phyloP scores from a whole-genome alignment of 2,113 vertebrate genomes.

The Caranx melampygus region DNA sequence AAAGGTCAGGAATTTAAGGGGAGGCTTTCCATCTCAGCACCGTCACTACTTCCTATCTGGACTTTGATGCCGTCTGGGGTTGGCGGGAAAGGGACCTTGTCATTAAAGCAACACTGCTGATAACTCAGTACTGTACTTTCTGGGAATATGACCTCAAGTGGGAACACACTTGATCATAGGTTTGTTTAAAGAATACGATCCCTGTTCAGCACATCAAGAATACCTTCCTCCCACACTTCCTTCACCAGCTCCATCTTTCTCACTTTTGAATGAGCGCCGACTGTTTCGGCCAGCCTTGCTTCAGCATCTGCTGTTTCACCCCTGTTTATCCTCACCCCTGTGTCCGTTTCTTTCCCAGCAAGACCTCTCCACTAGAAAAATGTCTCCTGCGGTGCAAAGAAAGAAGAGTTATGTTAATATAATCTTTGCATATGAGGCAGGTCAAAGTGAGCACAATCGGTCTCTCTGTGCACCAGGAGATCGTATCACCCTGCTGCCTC shows the following conservation, averaged over 20 bases:
- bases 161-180: constrained; percentile 13
- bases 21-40: constrained; percentile 25
- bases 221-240: not conserved
- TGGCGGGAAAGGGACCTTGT: constrained; percentile 46
- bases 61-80: constrained; percentile 46
- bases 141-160: constrained; percentile 12
- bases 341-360: constrained; percentile 34
- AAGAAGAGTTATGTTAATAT: constrained; percentile 62
- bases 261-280: not conserved
- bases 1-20: constrained; percentile 40
- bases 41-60: constrained; percentile 29
- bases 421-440: constrained; percentile 57
- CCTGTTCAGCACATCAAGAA: not conserved
- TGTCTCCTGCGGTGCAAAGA: constrained; percentile 37
- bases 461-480: constrained; percentile 58
- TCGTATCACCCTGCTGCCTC: constrained; percentile 69
- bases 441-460: constrained; percentile 62
- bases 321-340: constrained; percentile 6
- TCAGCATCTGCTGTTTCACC: constrained; percentile 6
- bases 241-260: not conserved
- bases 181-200: constrained; percentile 17
- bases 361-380: constrained; percentile 18
- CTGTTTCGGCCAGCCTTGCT: not conserved
- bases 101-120: constrained; percentile 39
- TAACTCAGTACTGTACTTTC: not conserved